Base-by-base conservation (phyloP, 2,113 vertebrate species). In the Protomyctophum bolini region DNA sequence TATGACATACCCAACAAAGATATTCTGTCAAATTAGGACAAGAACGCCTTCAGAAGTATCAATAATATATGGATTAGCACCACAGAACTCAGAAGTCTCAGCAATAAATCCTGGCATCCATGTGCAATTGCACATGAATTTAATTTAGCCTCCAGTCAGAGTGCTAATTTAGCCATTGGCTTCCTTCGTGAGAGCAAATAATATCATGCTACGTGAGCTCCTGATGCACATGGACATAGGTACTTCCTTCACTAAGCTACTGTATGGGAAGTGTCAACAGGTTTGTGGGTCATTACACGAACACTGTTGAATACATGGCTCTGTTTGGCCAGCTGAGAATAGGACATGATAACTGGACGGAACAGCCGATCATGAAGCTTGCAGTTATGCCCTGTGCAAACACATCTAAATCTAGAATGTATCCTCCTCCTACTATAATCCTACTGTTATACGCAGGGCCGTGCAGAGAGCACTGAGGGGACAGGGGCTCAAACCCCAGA, bases 81-180 rank as follows among this genome's bases (percentile, higher is more conserved):
- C 33, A 41, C 33, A n/a, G n/a, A n/a, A n/a, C n/a, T n/a, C 4
- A 33, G 33, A 33, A 33, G 4, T 33, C 33, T 33, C 33, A 33
- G 33, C 33, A 33, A 2, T 33, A 33, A 33, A 33, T 4, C 33
- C 33, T 33, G 33, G 33, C 33, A 41, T 41, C 5, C 33, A 41
- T 4, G 5, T 41, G 33, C 33, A 41, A 41, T 41, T 21, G 21
- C 21, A 21, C 21, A 21, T 21, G 1, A 83, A 91, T 87, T 86
- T 79, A 81, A 86, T 87, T 91, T 83, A 68, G 77, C 87, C 85
- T 79, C 63, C 65, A 82, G 89, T 79, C 85, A 76, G 45, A 70
- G 72, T 51, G 79, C 79, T 91, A 88, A 91, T 91, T 92, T 90
- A 82, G 78, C 87, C 85, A 88, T 81, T 80, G 87, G 91, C 89